Conservation (phyloP, 2,888 invertebrate genomes). For the Parnassius apollo region DNA sequence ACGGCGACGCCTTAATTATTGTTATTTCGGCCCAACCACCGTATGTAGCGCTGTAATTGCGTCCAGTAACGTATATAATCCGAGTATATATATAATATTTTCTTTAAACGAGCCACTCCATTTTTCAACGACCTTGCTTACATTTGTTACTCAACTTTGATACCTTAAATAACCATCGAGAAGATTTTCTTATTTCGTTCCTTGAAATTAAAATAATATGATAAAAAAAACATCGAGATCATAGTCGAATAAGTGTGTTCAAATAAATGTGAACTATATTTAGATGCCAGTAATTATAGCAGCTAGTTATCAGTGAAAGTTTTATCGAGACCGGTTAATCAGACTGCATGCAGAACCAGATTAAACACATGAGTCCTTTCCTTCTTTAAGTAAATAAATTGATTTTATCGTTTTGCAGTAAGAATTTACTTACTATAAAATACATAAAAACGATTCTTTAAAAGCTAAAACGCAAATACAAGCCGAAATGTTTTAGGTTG, state of each 20-base stretch:
- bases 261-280: conserved; percentile 24
- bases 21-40: conserved; percentile 56
- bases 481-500: too few species aligned
- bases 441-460: too few species aligned
- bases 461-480: too few species aligned
- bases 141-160: conserved; percentile 47
- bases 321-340: conserved; percentile 28
- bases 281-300: conserved; percentile 24
- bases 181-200: neutral
- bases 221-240: conserved; percentile 28
- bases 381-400: conserved; percentile 22
- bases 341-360: conserved; percentile 26
- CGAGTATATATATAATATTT: conserved; percentile 53
- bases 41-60: conserved; percentile 54
- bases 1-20: conserved; percentile 61
- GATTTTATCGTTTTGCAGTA: conserved; percentile 6
- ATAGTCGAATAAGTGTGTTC: conserved; percentile 31
- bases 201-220: neutral
- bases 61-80: conserved; percentile 57
- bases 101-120: conserved; percentile 56
- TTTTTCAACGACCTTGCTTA: conserved; percentile 54
- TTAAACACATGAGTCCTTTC: conserved; percentile 23
- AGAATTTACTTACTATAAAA: neutral
- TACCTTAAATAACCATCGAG: conserved; percentile 33
- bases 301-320: conserved; percentile 28